These are phyloP conservation scores for Arctocebus calabarensis DNA, from an alignment of 2,797 vertebrate genomes.

Conservation along the genomic window DNA sequence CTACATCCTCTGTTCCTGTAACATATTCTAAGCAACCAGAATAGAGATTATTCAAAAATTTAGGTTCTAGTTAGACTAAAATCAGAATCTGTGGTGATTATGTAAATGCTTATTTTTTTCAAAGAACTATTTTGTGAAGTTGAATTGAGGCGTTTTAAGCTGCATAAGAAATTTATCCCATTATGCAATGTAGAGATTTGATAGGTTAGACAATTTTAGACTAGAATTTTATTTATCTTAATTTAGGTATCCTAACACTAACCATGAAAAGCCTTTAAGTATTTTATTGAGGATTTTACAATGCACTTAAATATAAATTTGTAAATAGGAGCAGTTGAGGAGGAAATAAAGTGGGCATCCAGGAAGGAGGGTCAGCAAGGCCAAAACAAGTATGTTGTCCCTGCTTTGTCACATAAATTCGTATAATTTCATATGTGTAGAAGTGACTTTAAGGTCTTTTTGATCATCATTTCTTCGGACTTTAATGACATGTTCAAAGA, in stretches of 20 bases:
- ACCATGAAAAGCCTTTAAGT: not conserved
- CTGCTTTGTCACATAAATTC: not conserved
- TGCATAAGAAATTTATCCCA: not conserved
- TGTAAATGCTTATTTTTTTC: constrained; percentile 61
- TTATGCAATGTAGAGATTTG: constrained; percentile 33
- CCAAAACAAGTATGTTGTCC: not conserved
- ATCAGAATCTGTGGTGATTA: constrained; percentile 33
- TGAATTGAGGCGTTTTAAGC: not conserved
- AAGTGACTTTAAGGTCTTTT: constrained; percentile 8
- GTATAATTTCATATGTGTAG: not conserved
- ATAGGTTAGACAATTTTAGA: constrained; percentile 37
- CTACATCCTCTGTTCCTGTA: not conserved
- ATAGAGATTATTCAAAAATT: constrained; percentile 48
- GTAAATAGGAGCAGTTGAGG: constrained; percentile 32
- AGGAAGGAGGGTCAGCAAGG: not conserved
- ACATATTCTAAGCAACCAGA: not conserved
- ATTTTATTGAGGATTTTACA: constrained; percentile 34
- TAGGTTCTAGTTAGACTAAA: constrained; percentile 60
- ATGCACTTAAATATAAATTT: not conserved
- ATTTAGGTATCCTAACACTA: constrained; percentile 7
- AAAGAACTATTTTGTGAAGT: constrained; percentile 40
- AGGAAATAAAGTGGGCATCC: not conserved
- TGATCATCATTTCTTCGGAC: not conserved
- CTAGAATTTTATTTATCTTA: constrained; percentile 40
- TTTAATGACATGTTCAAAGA: not conserved